phyloP scores from a whole-genome alignment of 2,113 vertebrate species.

The Ageneiosus marmoratus region DNA sequence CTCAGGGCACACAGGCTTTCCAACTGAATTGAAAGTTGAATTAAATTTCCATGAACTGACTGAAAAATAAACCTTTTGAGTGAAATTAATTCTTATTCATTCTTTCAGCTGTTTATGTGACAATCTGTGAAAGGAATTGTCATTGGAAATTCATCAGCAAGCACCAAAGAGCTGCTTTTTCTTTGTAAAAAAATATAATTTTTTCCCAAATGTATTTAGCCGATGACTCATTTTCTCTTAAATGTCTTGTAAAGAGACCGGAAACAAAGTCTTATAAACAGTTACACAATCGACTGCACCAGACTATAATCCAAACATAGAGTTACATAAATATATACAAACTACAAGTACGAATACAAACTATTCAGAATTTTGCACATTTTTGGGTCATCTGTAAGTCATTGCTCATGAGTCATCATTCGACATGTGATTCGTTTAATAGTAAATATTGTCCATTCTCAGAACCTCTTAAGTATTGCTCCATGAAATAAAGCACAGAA shows the following conservation, averaged over 20 bases:
- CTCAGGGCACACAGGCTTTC: background rate
- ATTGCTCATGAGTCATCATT: background rate
- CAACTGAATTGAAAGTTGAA: background rate
- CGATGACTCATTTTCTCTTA: constrained; percentile 1
- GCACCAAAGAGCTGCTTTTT: background rate
- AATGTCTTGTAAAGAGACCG: background rate
- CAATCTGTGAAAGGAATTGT: no score
- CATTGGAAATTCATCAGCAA: background rate
- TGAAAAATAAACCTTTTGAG: background rate
- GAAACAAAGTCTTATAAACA: constrained; percentile 24
- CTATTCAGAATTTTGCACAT: background rate
- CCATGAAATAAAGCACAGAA: background rate
- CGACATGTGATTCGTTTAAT: background rate
- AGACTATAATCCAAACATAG: background rate
- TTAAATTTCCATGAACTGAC: background rate
- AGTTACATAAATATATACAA: background rate
- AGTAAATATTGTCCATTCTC: background rate
- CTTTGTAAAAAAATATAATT: background rate
- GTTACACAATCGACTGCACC: background rate
- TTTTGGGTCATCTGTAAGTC: background rate
- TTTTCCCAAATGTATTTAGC: background rate
- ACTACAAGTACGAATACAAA: background rate
- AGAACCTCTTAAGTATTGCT: background rate
- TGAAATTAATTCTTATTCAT: background rate
- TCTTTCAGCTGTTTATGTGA: background rate